Base-by-base conservation (phyloP, 2,888 invertebrate genomes). In the Dasypolia templi region DNA sequence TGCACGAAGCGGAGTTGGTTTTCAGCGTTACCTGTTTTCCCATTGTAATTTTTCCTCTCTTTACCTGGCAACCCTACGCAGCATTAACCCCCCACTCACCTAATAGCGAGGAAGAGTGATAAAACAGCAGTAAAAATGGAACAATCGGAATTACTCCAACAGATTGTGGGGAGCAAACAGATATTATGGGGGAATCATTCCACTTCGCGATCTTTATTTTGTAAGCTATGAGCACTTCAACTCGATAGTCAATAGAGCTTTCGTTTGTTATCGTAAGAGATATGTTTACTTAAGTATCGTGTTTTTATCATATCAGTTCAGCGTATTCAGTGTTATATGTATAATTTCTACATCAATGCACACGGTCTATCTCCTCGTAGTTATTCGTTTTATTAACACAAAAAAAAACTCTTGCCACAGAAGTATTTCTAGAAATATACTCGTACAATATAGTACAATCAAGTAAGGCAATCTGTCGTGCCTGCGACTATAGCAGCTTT, bases 101-200 rank as follows among this genome's bases (percentile, higher is more conserved):
- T 90, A 91, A 91, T 89, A 89, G 89, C 84, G 58, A 76, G 53
- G 75, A 85, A 89, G 69, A 88, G 87, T 88, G 87, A 91, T 92
- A 92, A 92, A 93, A 92, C 87, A 88, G 89, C 89, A 88, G 81
- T 92, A 89, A 91, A 90, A 89, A 64, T 51, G 73, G 73, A 71
- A 79, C 79, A 81, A 88, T 87, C 78, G 82, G 81, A 75, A 82
- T 87, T 87, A 84, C 82, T 78, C 44, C 81, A 68, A 83, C 82
- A 82, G 82, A 85, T 88, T 86, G 84, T 79, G 75, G 65, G 64
- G 72, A 79, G 68, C 77, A 81, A 86, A 87, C 81, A 82, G 81
- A 78, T 79, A 83, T 79, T 80, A 83, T 82, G 61, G 78, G 63
- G 71, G 78, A 76, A 82, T 79, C 66, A 82, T 82, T 66, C 64